Evolutionary conservation across 2,888 invertebrate genomes (phyloP).

Genomic region (Apoda limacodes): DNA sequence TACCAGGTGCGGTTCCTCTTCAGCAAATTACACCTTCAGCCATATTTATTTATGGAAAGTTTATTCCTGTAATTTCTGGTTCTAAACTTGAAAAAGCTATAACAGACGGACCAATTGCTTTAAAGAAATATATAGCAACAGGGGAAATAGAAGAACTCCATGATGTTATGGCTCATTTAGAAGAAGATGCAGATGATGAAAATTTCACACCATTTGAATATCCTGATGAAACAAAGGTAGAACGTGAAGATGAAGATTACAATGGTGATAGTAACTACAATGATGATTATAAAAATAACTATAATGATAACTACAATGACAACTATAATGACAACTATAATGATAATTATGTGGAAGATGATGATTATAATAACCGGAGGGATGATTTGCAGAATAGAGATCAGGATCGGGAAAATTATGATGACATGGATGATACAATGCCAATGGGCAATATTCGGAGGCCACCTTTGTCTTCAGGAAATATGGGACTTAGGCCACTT

Average conservation of each 20-base stretch:
- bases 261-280: conserved; percentile 44
- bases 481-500: conserved; percentile 31
- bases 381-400: no score
- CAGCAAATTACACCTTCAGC: conserved; percentile 83
- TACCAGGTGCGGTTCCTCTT: conserved; percentile 82
- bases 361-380: no score
- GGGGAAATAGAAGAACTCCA: conserved; percentile 85
- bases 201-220: conserved; percentile 57
- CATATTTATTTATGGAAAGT: conserved; percentile 86
- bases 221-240: conserved; percentile 39
- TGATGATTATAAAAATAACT: conserved; percentile 35
- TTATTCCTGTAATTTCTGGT: conserved; percentile 81
- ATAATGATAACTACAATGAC: conserved; percentile 43
- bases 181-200: conserved; percentile 70
- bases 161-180: conserved; percentile 79
- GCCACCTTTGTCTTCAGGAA: conserved; percentile 19
- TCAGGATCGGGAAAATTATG: conserved; percentile 40
- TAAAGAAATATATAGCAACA: conserved; percentile 81
- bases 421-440: conserved; percentile 43
- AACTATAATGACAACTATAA: conserved; percentile 49
- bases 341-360: conserved; percentile 50
- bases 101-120: conserved; percentile 79
- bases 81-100: conserved; percentile 83
- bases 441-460: conserved; percentile 28
- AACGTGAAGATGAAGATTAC: conserved; percentile 27